Base-by-base conservation (phyloP, 2,113 vertebrate genomes). In the Proterorhinus semilunaris region DNA sequence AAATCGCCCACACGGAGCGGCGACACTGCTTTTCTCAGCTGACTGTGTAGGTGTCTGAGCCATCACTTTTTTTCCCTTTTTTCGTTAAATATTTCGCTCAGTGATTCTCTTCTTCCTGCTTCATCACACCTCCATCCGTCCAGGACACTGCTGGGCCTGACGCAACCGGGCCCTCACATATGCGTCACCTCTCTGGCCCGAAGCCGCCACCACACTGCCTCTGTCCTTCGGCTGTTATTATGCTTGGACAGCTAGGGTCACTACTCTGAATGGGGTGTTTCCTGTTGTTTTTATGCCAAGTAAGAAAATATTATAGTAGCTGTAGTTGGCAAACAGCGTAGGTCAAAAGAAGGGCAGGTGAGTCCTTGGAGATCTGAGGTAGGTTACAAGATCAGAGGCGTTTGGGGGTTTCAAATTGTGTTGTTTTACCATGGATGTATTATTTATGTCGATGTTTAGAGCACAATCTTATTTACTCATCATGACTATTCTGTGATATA, bases 61-160 rank as follows among this genome's bases (percentile, higher is more conserved):
- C 71, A 69, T 86, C 75, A 63, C 65, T 83, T 67, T 65, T 9
- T 48, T 49, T 62, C 59, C 50, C 57, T 36, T 49, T 49, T 59
- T 50, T 55, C 43, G 12, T 16, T 52, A 10, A 36, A 36, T 65
- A 50, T 62, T 51, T 15, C 16, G 59, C 74, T 68, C 63, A 52
- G 21, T 76, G 27, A 66, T 79, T 78, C 50, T 58, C 27, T 64
- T 21, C 81, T 88, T 88, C 80, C 86, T 89, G 81, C 83, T 84
- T 84, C 78, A 75, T 75, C 68, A 85, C 90, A 89, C 84, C 88
- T 88, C 85, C 84, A 49, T 81, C 83, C 82, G 16, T 86, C 87
- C 87, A 87, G 87, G 86, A 88, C 84, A 83, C 89, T 83, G 83
- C 87, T 87, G 90, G 68, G 65, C 79, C 83, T 90, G 88, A 90